Percentiles rank a stretch among this genome's conserved stretches.
Evolutionary conservation across 2,797 vertebrate species (phyloP).

Genomic region (Lutjanus campechanus): DNA sequence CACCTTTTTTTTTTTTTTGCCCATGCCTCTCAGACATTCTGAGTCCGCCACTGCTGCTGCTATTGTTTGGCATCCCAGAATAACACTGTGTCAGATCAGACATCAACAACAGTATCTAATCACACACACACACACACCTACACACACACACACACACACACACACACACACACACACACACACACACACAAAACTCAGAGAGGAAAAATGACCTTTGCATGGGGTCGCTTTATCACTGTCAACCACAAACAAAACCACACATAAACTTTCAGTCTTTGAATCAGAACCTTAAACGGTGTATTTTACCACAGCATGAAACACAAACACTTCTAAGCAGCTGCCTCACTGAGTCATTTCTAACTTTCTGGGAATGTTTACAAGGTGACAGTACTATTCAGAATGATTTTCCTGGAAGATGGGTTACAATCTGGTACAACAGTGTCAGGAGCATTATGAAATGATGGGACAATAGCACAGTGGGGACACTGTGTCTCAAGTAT

Average conservation of each 20-base stretch:
- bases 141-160: not conserved
- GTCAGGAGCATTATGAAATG: not conserved
- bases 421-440: not conserved
- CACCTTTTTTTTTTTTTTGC: too few species aligned
- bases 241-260: not conserved
- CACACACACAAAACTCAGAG: not conserved
- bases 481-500: not conserved
- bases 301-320: not conserved
- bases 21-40: too few species aligned
- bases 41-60: too few species aligned
- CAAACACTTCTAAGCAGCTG: conserved; percentile 6
- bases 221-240: not conserved
- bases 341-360: not conserved
- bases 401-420: conserved; percentile 13
- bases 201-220: not conserved
- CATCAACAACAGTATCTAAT: not conserved
- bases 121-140: not conserved
- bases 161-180: too few species aligned
- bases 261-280: not conserved
- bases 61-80: not conserved
- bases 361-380: conserved; percentile 18
- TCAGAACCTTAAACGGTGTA: not conserved
- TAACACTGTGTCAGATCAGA: not conserved
- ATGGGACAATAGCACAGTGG: not conserved
- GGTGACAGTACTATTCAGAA: not conserved